phyloP scores from a whole-genome alignment of 2,888 invertebrate species.

The Lithophane leautieri region DNA sequence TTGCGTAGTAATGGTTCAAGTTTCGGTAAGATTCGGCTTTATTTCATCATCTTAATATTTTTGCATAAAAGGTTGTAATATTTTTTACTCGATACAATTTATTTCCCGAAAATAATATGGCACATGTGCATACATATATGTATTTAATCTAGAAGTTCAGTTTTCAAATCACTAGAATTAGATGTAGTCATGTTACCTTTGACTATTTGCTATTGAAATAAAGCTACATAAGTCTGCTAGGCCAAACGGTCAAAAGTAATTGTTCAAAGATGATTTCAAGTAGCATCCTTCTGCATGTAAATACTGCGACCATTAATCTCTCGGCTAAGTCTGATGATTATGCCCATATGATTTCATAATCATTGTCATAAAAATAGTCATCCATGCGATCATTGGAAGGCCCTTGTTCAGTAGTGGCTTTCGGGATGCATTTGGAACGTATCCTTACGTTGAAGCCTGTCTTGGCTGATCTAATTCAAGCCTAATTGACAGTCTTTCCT shows the following conservation, averaged over 20 bases:
- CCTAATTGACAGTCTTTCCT: conserved; percentile 39
- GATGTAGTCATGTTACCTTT: background rate
- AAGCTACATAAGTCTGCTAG: background rate
- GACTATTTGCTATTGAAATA: background rate
- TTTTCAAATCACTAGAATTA: background rate
- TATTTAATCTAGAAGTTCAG: background rate
- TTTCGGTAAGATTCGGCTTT: conserved; percentile 82
- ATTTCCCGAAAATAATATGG: background rate
- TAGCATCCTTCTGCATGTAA: background rate
- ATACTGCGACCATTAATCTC: background rate
- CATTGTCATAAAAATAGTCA: too few relatives aligned
- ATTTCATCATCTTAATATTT: conserved; percentile 61
- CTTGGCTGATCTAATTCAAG: background rate
- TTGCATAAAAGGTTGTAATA: conserved; percentile 47
- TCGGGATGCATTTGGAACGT: background rate
- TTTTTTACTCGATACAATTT: conserved; percentile 24
- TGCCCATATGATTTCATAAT: background rate
- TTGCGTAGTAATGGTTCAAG: conserved; percentile 89
- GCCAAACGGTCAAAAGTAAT: background rate
- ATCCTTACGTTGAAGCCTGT: background rate
- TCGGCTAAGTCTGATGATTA: background rate
- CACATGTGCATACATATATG: background rate
- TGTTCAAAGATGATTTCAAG: background rate
- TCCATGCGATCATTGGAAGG: background rate
- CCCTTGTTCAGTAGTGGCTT: background rate